Base-by-base conservation (phyloP, 23 tunicate genomes). In the Botrylloides violaceus region DNA sequence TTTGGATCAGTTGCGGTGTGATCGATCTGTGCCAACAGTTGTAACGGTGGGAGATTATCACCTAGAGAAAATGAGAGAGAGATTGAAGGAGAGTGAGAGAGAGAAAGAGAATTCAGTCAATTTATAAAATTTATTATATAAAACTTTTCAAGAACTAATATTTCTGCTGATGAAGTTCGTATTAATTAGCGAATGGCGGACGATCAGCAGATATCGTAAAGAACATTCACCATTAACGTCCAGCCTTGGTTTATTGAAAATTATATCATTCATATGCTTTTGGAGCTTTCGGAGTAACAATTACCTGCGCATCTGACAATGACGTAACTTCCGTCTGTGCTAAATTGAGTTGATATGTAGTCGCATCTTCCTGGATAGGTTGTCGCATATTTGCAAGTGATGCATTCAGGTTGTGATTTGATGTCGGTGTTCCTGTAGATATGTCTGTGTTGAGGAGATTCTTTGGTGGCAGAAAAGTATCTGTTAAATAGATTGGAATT, bases 271-370 rank as follows among this genome's bases (percentile, higher is more conserved):
- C n/a, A n/a, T n/a, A n/a, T n/a, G n/a, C n/a, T n/a, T n/a, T n/a
- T n/a, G n/a, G n/a, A n/a, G n/a, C n/a, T n/a, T n/a, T n/a, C 53
- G 15, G 15, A 7, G 53, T 15, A 19, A 49, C 3, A n/a, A 43
- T 70, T 29, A 83, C 90, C 90, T 70, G 81, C 34, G 66, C 90
- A 83, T 28, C 71, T 38, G 22, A 83, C 43, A 3, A 83, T 62
- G 15, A 71, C 70, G 65, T 71, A 56, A 61, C 90, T 83, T 19
- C 82, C 90, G 47, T 77, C 78, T 12, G 72, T 76, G 73, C 90
- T 83, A 35, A 77, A 83, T 1, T 77, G 58, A 1, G 78, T 48
- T 27, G 78, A 50, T 24, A 76, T 77, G 32, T 65, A 66, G 34
- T 83, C 73, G 37, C 90, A 83, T 37, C 90, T 70, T 19, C 78